Evolutionary conservation across 2,888 invertebrate species (phyloP), one percentile per base, ranked within the genome.

Genomic region (Mystacides longicornis): DNA sequence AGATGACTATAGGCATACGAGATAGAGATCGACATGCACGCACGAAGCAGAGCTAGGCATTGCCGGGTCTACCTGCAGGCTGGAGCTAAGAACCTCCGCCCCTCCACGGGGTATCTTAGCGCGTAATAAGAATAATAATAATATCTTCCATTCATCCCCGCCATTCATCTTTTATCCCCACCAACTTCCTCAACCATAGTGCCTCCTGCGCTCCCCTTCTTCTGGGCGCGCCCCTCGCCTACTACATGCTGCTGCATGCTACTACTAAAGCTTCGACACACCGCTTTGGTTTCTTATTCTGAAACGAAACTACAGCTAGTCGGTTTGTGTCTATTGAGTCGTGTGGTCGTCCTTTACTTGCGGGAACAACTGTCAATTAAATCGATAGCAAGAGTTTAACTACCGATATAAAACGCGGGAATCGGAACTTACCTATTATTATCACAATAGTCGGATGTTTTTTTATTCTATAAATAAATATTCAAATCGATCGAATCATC

Each of bases 111-210:
- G n/a, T n/a, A n/a, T n/a, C n/a, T n/a, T n/a, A n/a, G n/a, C n/a
- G n/a, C n/a, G n/a, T n/a, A n/a, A n/a, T n/a, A n/a, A n/a, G n/a
- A n/a, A n/a, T n/a, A n/a, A n/a, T n/a, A n/a, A n/a, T n/a, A n/a
- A n/a, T n/a, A n/a, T n/a, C n/a, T n/a, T n/a, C 37, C n/a, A 37
- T 37, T 37, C 37, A 37, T 16, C 37, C 37, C 37, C 37, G 37
- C 37, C 37, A 37, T 37, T 37, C 37, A 37, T 37, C 37, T 37
- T 37, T 37, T 16, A 37, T 37, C 37, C 37, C 37, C 11, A 27
- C 27, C 27, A 27, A 27, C 27, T 27, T 27, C 37, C 3, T 37
- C 14, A 3, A 37, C 4, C 37, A 11, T 7, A 3, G 7, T 37
- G 14, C 37, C 4, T 14, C 4, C 37, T 7, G 3, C 37, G 14